A percentile compares a stretch with the other conserved stretches of the same genome.
These are phyloP conservation scores for Oxyura jamaicensis DNA, from an alignment of 2,113 vertebrate genomes.

Conservation along the genomic window DNA sequence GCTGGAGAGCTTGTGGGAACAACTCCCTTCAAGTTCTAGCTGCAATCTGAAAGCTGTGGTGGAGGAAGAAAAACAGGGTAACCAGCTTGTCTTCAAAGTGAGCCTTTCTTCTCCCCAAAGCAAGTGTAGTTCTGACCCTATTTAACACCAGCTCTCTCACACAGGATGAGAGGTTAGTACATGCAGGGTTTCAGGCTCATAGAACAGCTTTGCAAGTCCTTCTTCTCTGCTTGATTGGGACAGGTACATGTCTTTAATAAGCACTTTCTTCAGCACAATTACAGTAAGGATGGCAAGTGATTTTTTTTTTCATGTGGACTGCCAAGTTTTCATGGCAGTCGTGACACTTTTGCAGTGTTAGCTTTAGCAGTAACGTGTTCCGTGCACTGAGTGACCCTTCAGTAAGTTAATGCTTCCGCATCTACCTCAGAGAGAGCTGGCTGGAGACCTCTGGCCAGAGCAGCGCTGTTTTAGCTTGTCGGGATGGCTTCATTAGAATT, in stretches of 20 bases:
- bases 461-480: neutral
- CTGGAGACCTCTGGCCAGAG: neutral
- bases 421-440: neutral
- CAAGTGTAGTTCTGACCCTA: conserved; percentile 41
- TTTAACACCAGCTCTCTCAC: conserved; percentile 43
- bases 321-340: neutral
- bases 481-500: conserved; percentile 7
- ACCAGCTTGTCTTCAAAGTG: conserved; percentile 64
- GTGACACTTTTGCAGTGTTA: neutral
- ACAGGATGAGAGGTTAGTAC: neutral
- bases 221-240: neutral
- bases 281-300: neutral
- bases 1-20: conserved; percentile 66
- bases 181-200: neutral
- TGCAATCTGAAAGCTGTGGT: conserved; percentile 63
- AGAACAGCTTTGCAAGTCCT: neutral
- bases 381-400: neutral
- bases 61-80: conserved; percentile 67
- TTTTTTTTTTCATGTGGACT: neutral
- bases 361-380: neutral
- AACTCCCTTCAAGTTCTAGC: conserved; percentile 68
- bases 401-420: neutral
- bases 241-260: neutral
- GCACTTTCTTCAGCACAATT: neutral
- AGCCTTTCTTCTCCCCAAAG: conserved; percentile 61